Percentiles rank a stretch among this genome's conserved stretches.
These are phyloP conservation scores for Takifugu ocellatus DNA, from an alignment of 2,797 vertebrate species.

Conservation along the genomic window DNA sequence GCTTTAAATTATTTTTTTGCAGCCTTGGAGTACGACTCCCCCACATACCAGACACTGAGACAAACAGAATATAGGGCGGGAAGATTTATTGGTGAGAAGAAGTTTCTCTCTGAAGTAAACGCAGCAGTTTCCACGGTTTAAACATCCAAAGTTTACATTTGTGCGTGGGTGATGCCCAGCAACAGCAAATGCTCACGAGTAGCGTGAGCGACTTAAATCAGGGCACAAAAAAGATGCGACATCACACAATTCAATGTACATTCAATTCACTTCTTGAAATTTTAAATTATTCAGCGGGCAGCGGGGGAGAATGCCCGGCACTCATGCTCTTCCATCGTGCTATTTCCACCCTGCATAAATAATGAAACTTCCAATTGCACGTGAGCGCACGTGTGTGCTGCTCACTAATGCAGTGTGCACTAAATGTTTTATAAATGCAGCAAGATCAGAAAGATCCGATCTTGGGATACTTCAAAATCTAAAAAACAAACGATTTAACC, in stretches of 20 bases:
- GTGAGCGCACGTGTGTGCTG: slow-evolving; percentile 4
- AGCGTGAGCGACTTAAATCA: too few species aligned
- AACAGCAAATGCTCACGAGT: too few species aligned
- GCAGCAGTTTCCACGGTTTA: neutral
- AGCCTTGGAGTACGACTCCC: slow-evolving; percentile 6
- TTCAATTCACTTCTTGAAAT: too few species aligned
- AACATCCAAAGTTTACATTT: neutral
- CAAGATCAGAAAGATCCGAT: neutral
- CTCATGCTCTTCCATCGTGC: slow-evolving; percentile 12
- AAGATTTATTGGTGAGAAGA: slow-evolving; percentile 9
- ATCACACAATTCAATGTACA: too few species aligned
- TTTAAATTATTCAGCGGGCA: slow-evolving; percentile 62
- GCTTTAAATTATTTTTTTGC: neutral
- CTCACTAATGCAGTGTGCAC: slow-evolving; percentile 23
- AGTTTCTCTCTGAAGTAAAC: slow-evolving; percentile 16
- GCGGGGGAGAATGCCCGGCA: slow-evolving; percentile 16
- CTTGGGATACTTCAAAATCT: too few species aligned
- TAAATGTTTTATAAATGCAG: slow-evolving; percentile 36
- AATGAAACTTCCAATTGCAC: slow-evolving; percentile 33
- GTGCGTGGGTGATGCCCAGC: too few species aligned
- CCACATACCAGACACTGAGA: slow-evolving; percentile 1
- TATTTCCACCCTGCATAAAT: slow-evolving; percentile 45
- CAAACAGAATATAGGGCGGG: slow-evolving; percentile 21
- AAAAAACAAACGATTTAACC: too few species aligned
- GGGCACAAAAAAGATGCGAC: too few species aligned